Percentiles rank a stretch among this genome's conserved stretches.
Conservation (phyloP, 2,797 vertebrate species). For the Ambastaia sidthimunki region DNA sequence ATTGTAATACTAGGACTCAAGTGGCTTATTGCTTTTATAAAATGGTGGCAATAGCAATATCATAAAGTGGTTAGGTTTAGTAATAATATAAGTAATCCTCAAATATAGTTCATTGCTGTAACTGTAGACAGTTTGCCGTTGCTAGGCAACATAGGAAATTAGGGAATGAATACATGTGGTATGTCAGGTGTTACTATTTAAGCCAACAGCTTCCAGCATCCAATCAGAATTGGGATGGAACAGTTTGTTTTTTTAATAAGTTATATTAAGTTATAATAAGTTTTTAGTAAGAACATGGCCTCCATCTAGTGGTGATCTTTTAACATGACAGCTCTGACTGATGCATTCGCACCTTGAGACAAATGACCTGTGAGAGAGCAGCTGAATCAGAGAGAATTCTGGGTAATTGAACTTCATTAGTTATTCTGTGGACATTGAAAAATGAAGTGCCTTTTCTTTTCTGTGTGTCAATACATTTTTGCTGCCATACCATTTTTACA, state of each 20-base stretch:
- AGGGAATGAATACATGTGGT: background rate
- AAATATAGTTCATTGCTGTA: background rate
- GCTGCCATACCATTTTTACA: conserved; percentile 20
- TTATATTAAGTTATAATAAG: no score
- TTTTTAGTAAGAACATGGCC: conserved; percentile 34
- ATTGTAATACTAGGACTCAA: background rate
- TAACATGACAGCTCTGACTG: conserved; percentile 1
- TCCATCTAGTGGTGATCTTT: conserved; percentile 23
- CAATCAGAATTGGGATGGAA: background rate
- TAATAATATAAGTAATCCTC: background rate
- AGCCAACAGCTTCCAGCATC: background rate
- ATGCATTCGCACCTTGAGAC: background rate
- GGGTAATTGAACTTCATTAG: conserved; percentile 18
- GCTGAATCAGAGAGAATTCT: conserved; percentile 18
- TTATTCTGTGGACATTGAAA: conserved; percentile 38
- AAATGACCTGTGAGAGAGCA: conserved; percentile 15
- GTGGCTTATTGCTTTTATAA: background rate
- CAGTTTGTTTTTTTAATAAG: background rate
- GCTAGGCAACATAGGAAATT: no score
- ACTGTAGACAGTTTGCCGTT: background rate
- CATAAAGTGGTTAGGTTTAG: background rate
- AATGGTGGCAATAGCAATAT: background rate
- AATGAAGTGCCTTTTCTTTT: conserved; percentile 59
- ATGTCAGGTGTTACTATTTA: background rate
- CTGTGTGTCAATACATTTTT: conserved; percentile 24